A percentile compares a stretch with the other conserved stretches of the same genome.
Conservation (phyloP, 2,888 invertebrate species). For the Apomyelois bistriatella region DNA sequence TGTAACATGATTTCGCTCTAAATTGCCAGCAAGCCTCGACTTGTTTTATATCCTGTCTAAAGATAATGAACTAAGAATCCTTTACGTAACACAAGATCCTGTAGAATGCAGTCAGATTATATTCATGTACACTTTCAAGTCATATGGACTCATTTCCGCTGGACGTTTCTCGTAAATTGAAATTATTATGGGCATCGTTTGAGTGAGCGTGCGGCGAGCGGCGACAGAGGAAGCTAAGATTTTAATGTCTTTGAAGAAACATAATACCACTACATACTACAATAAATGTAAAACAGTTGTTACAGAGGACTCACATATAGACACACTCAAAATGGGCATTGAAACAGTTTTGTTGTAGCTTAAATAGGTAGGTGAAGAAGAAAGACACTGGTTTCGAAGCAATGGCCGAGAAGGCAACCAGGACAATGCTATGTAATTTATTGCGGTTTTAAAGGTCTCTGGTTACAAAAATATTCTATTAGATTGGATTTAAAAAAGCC, state of each 20-base stretch:
- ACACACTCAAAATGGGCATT: too few species aligned
- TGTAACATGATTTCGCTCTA: neutral
- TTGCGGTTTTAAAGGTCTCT: too few species aligned
- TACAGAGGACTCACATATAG: too few species aligned
- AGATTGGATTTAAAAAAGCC: too few species aligned
- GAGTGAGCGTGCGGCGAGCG: neutral
- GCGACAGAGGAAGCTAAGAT: neutral
- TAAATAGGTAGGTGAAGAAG: too few species aligned
- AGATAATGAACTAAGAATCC: neutral
- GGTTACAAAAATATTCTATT: too few species aligned
- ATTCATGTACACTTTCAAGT: constrained; percentile 6
- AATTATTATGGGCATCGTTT: constrained; percentile 5
- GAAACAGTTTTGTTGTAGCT: too few species aligned
- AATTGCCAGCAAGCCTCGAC: neutral
- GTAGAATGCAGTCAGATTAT: constrained; percentile 7
- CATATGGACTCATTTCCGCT: constrained; percentile 9
- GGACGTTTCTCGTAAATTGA: constrained; percentile 3
- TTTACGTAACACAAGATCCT: constrained; percentile 3
- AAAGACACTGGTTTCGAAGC: too few species aligned
- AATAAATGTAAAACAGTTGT: neutral
- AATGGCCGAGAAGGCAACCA: too few species aligned
- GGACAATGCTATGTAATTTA: too few species aligned
- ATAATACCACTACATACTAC: neutral
- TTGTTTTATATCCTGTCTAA: neutral
- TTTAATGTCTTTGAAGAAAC: neutral